Base-by-base conservation (phyloP, 1,140 invertebrate species). In the Stegodyphus dumicola region DNA sequence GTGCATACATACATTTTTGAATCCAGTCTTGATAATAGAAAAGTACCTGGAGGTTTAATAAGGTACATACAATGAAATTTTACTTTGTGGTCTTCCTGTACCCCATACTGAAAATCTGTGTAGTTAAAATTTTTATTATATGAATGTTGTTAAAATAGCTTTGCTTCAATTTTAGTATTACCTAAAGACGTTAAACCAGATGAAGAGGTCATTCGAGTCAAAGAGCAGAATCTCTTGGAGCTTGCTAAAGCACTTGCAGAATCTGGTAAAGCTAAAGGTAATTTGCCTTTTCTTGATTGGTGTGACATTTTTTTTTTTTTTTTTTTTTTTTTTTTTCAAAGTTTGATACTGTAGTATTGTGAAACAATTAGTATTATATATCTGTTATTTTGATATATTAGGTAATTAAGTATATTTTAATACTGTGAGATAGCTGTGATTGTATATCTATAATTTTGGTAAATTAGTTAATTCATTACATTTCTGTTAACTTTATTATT, bases 161-260 rank as follows among this genome's bases (percentile, higher is more conserved):
- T 33, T 33, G 3, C 33, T 33, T 3, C 3, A 3, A 33, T 10
- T 33, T 18, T 51, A 81, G 78, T 73, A 15, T 73, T 81, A 11
- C 78, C 78, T 48, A 60, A 81, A 73, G 78, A 81, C 73, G 78
- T 81, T 15, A 49, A 83, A 33, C 80, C 71, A 66, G 80, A 96
- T 90, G 96, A 97, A 90, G 95, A 97, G 89, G 94, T 93, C 87
- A 95, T 98, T 89, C 93, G 94, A 79, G 93, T 94, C 18, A 97
- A 97, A 90, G 97, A 98, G 89, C 95, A 96, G 90, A 94, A 95
- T 60, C 97, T 98, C 67, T 91, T 98, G 73, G 95, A 97, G 89
- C 92, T 97, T 65, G 97, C 96, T 18, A 95, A 96, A 89, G 93
- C 95, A 77, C 96, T 97, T 89, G 96, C 96, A 90, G 96, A 97